phyloP scores from a whole-genome alignment of 2,797 vertebrate species.

The Gallinago nigripennis region DNA sequence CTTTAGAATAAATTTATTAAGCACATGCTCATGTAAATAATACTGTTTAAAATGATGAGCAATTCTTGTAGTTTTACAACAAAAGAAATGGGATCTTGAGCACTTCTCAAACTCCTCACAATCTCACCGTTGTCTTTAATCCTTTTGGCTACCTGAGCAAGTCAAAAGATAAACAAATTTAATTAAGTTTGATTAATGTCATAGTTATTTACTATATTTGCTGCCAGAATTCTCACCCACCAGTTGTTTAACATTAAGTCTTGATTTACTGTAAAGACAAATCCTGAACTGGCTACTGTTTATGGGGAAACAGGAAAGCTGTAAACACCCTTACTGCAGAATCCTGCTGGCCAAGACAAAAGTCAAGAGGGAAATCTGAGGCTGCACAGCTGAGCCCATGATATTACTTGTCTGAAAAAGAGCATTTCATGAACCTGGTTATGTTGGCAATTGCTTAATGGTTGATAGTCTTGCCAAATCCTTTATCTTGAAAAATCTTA shows the following conservation, averaged over 20 bases:
- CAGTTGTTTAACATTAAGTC: background rate
- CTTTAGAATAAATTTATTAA: background rate
- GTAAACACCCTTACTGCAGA: background rate
- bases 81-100: background rate
- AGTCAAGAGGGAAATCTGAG: background rate
- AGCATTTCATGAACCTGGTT: background rate
- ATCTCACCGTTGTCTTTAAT: background rate
- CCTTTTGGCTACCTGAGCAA: background rate
- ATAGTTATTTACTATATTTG: background rate
- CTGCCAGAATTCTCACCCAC: background rate
- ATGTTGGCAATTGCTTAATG: background rate
- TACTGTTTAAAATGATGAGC: background rate
- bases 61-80: background rate
- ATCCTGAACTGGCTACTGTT: background rate
- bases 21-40: background rate
- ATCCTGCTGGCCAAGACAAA: background rate
- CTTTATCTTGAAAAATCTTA: background rate
- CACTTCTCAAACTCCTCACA: background rate
- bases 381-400: background rate
- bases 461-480: background rate
- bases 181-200: background rate
- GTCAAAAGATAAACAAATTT: background rate
- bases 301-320: background rate
- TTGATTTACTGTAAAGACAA: background rate
- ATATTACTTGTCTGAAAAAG: background rate